Evolutionary conservation across 2,113 vertebrate genomes (phyloP).

Genomic region (Trogon melanurus): DNA sequence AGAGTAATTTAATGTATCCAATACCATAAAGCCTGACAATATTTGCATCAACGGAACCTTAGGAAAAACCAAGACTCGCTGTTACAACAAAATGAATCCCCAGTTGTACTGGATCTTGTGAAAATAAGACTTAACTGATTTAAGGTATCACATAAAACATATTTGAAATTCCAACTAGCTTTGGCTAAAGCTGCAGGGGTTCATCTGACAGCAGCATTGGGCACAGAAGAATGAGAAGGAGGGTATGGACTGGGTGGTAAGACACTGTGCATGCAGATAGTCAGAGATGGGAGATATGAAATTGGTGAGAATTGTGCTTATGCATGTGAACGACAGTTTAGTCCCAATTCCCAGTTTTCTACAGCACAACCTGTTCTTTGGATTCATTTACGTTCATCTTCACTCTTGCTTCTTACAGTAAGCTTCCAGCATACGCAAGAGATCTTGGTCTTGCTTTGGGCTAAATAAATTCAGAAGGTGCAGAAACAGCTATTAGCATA

Average conservation of each 20-base stretch:
- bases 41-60: not conserved
- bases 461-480: not conserved
- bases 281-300: not conserved
- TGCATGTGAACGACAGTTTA: not conserved
- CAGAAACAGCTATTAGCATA: not conserved
- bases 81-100: not conserved
- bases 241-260: not conserved
- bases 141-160: not conserved
- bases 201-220: not conserved
- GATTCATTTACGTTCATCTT: not conserved
- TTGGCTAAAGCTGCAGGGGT: not conserved
- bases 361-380: not conserved
- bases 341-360: not conserved
- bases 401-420: not conserved
- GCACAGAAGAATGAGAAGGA: not conserved
- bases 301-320: not conserved
- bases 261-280: not conserved
- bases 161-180: not conserved
- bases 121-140: not conserved
- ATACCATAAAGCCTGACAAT: not conserved
- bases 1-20: not conserved
- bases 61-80: not conserved
- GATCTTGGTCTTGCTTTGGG: not conserved
- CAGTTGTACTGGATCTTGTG: not conserved
- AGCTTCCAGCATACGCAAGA: not conserved